Conservation (phyloP, 2,113 vertebrate species). For the Abramis brama region DNA sequence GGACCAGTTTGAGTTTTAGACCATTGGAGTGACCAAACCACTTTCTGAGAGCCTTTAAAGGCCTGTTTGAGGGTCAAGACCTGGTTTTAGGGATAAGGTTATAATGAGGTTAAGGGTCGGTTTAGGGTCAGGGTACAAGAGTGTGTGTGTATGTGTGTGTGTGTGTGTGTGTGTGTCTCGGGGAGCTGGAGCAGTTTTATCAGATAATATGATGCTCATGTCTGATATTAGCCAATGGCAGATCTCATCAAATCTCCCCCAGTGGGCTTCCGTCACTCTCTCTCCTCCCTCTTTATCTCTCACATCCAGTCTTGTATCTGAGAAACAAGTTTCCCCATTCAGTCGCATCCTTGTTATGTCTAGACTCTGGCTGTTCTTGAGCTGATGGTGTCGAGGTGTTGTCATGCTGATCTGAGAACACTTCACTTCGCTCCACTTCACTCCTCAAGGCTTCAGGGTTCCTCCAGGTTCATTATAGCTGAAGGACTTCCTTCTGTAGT, state of each 20-base stretch:
- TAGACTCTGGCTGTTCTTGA: not conserved
- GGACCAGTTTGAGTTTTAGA: too few species aligned
- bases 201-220: not conserved
- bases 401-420: conserved; percentile 33
- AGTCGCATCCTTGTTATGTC: not conserved
- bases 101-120: too few species aligned
- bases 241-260: not conserved
- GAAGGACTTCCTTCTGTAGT: not conserved
- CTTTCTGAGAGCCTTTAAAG: too few species aligned
- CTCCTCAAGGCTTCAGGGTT: not conserved
- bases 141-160: too few species aligned
- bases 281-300: not conserved
- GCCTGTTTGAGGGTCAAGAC: too few species aligned
- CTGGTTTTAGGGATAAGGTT: too few species aligned
- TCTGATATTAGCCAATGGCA: not conserved
- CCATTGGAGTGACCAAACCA: too few species aligned
- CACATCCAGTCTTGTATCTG: not conserved
- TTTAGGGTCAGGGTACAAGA: too few species aligned
- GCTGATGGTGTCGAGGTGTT: conserved; percentile 18
- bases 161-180: too few species aligned
- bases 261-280: not conserved
- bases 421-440: not conserved
- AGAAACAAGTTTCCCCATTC: not conserved
- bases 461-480: not conserved
- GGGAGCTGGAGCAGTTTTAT: conserved; percentile 11